Percentiles rank a stretch among this genome's conserved stretches.
Evolutionary conservation across 2,797 vertebrate species (phyloP).

Genomic region (Kryptopterus vitreolus): DNA sequence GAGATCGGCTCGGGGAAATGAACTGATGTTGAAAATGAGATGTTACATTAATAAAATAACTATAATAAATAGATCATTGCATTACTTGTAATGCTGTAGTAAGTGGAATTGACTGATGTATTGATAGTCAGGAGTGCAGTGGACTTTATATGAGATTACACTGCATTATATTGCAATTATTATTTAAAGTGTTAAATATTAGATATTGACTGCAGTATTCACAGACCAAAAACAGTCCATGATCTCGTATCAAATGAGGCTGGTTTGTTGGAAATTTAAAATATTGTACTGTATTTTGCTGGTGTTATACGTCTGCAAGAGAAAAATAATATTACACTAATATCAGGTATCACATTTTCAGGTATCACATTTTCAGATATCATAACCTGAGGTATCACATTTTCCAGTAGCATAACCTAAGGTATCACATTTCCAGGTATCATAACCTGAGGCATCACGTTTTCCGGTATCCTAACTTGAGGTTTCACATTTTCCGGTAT

Average conservation of each 20-base stretch:
- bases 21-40: background rate
- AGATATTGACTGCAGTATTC: background rate
- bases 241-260: background rate
- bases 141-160: conserved; percentile 31
- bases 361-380: too few relatives aligned
- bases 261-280: conserved; percentile 12
- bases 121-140: conserved; percentile 16
- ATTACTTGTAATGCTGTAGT: background rate
- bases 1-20: too few relatives aligned
- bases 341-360: too few relatives aligned
- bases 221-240: background rate
- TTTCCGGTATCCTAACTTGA: too few relatives aligned
- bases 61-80: background rate
- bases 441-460: too few relatives aligned
- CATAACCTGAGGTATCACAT: too few relatives aligned
- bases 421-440: too few relatives aligned
- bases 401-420: too few relatives aligned
- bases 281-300: background rate
- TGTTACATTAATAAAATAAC: background rate
- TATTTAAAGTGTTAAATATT: conserved; percentile 31
- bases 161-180: conserved; percentile 28
- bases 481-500: too few relatives aligned
- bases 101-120: conserved; percentile 8
- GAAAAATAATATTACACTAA: too few relatives aligned
- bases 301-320: background rate